Conservation (phyloP, 2,113 vertebrate genomes). For the Drymodes brunneopygia region DNA sequence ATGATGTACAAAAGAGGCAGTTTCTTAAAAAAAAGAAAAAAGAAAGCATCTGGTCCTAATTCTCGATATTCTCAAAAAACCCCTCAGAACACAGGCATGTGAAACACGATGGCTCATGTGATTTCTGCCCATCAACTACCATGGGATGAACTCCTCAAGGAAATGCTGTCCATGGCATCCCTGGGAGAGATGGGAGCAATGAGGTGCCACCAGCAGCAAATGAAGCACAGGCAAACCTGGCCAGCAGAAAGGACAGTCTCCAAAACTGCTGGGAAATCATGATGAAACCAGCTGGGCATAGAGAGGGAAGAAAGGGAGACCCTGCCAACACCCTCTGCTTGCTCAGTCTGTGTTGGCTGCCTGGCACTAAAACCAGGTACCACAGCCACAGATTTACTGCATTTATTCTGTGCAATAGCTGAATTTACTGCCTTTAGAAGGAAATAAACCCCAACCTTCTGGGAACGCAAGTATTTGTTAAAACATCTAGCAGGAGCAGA, state of each 20-base stretch:
- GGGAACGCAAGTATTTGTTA: background rate
- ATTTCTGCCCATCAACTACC: background rate
- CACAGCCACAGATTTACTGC: background rate
- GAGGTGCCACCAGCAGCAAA: background rate
- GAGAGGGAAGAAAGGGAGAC: background rate
- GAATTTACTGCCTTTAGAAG: background rate
- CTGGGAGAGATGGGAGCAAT: background rate
- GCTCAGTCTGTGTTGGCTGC: background rate
- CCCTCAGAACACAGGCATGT: background rate
- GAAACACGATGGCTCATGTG: background rate
- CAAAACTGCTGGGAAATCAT: background rate
- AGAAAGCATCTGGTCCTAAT: slow-evolving; percentile 1
- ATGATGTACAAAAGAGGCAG: background rate
- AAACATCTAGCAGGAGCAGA: background rate
- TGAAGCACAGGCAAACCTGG: background rate
- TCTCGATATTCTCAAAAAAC: background rate
- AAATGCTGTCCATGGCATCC: background rate
- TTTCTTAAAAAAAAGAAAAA: background rate
- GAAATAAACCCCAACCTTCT: background rate
- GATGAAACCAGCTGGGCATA: background rate
- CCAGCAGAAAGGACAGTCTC: background rate
- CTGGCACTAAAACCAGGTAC: background rate
- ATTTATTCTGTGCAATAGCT: background rate
- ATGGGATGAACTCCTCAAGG: background rate
- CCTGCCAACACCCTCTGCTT: background rate